A percentile compares a stretch with the other conserved stretches of the same genome.
Evolutionary conservation across 2,797 vertebrate species (phyloP).

Genomic region (Enteromius trimaculatus): DNA sequence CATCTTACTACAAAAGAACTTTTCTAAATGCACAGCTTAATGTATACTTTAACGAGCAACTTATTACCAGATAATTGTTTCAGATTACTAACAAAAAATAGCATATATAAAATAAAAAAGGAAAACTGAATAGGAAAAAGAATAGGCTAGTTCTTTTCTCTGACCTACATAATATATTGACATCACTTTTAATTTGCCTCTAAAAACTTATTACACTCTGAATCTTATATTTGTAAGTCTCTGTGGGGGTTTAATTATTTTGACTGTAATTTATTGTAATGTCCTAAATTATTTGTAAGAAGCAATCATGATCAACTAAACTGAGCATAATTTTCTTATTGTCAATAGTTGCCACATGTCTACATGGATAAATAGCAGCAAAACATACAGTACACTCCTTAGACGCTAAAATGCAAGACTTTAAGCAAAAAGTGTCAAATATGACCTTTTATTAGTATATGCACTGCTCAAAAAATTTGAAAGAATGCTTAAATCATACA

Average conservation of each 20-base stretch:
- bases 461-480: background rate
- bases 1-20: constrained; percentile 18
- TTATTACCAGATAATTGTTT: background rate
- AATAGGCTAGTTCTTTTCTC: background rate
- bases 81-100: background rate
- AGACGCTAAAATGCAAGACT: too few species aligned
- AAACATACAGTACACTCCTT: too few species aligned
- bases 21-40: background rate
- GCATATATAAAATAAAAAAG: background rate
- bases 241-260: background rate
- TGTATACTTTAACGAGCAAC: background rate
- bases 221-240: background rate
- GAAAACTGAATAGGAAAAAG: background rate
- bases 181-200: background rate
- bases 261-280: background rate
- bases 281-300: background rate
- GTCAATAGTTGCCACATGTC: too few species aligned
- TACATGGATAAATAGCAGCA: too few species aligned
- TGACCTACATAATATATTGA: too few species aligned
- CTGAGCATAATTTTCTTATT: background rate
- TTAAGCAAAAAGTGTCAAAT: background rate
- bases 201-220: background rate
- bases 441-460: background rate
- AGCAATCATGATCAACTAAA: background rate
- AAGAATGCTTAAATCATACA: background rate